Percentiles rank a stretch among this genome's conserved stretches.
Evolutionary conservation across 2,113 vertebrate genomes (phyloP).

Genomic region (Stomatorhinus ivindoensis): DNA sequence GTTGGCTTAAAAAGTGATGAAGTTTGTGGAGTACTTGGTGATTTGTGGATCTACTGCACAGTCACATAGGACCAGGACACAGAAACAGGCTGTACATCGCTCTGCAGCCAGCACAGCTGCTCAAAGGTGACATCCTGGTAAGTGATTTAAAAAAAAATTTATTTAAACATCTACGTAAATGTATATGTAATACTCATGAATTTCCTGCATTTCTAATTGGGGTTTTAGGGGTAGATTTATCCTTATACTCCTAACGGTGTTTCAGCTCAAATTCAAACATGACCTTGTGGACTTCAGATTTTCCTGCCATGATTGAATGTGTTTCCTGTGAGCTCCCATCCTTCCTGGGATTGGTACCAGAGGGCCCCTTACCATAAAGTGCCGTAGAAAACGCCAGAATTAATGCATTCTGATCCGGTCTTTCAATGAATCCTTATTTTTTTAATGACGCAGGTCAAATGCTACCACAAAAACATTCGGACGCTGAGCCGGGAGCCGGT

Average conservation of each 20-base stretch:
- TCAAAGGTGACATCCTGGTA: slow-evolving; percentile 96
- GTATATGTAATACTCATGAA: not conserved
- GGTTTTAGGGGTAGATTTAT: not conserved
- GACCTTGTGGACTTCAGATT: not conserved
- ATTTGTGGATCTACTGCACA: slow-evolving; percentile 33
- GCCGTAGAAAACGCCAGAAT: not conserved
- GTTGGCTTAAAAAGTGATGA: not conserved
- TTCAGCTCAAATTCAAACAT: not conserved
- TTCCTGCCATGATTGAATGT: not conserved
- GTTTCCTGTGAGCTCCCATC: not conserved
- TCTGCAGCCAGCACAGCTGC: slow-evolving; percentile 82
- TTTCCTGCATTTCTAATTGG: not conserved
- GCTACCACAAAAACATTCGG: slow-evolving; percentile 78
- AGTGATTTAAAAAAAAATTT: too few species aligned
- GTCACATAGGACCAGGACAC: slow-evolving; percentile 70
- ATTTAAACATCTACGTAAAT: not conserved
- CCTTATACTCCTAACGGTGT: not conserved
- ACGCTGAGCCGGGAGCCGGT: slow-evolving; percentile 69
- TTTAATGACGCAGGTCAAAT: slow-evolving; percentile 70
- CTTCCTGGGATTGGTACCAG: not conserved
- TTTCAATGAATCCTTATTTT: not conserved
- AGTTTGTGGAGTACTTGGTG: not conserved
- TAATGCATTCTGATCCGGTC: not conserved
- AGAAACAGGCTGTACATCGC: slow-evolving; percentile 70
- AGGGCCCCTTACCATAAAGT: not conserved